phyloP scores from a whole-genome alignment of 2,888 invertebrate species.

The Deroplatys truncata region DNA sequence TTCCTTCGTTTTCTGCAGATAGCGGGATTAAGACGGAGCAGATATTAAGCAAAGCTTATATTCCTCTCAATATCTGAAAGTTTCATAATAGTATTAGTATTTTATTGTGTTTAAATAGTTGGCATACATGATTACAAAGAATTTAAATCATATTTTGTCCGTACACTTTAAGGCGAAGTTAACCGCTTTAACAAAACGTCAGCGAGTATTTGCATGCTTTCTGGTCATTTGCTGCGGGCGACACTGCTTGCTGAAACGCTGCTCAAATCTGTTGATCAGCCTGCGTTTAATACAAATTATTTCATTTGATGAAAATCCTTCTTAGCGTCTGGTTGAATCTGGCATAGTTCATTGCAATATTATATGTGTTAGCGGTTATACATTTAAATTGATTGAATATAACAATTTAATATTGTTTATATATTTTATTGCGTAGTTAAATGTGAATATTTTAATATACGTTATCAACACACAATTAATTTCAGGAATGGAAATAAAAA shows the following conservation, averaged over 20 bases:
- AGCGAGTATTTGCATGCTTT: not conserved
- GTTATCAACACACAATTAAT: not conserved
- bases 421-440: not conserved
- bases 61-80: not conserved
- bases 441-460: not conserved
- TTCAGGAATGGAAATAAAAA: constrained; percentile 18
- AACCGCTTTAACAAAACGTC: not conserved
- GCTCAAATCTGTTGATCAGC: not conserved
- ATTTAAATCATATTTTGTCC: not conserved
- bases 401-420: not conserved
- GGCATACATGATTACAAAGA: not conserved
- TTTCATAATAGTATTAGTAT: not conserved
- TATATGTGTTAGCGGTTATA: not conserved
- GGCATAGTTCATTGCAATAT: not conserved
- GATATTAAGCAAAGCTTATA: not conserved
- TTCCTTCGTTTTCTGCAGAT: not conserved
- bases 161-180: not conserved
- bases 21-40: not conserved
- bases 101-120: not conserved
- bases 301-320: not conserved
- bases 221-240: not conserved
- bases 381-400: not conserved
- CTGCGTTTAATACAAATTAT: not conserved
- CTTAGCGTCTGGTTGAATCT: not conserved
- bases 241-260: not conserved